Base-by-base conservation (phyloP, 2,797 vertebrate species). In the Sitta carolinensis region DNA sequence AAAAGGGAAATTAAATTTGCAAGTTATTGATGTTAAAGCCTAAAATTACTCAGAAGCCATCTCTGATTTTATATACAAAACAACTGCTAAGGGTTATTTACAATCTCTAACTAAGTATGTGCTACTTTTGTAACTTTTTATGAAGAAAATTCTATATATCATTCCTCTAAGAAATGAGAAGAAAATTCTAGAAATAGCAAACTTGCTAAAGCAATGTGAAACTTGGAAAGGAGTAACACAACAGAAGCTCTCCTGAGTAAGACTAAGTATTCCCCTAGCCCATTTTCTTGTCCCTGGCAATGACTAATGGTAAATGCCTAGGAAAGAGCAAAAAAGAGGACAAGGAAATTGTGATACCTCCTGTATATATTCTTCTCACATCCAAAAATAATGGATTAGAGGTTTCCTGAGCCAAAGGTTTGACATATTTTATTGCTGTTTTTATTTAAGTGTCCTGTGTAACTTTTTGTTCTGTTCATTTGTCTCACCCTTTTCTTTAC, bases 201-300 rank as follows among this genome's bases (percentile, higher is more conserved):
- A 61, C 40, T 77, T 72, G 14, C n/a, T 50, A 87, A 89, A 85
- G 47, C 13, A 47, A n/a, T 54, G 20, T 36, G 58, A 64, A 91
- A 77, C 50, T 80, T 92, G 36, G 4, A 67, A 82, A 87, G 10
- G 1, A 57, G 5, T 10, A 85, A 38, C 26, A 73, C 6, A 80
- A 77, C 89, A 74, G 26, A 52, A 77, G 23, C 2, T 81, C 38
- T 89, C 9, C 54, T 77, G 38, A 93, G 22, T 30, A 72, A 87
- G 84, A 94, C 36, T 77, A 63, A 89, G 63, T 87, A 74, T 77
- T 67, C n/a, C 70, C 77, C 32, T 87, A 87, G 38, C 62, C 57
- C n/a, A 85, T 29, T 92, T 93, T 87, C 89, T 91, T 81, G 16
- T 78, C 62, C 58, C 61, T 85, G 68, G 61, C 52, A 87, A 58